Evolutionary conservation across 1,140 invertebrate species (phyloP).

Genomic region (Hirudo medicinalis): DNA sequence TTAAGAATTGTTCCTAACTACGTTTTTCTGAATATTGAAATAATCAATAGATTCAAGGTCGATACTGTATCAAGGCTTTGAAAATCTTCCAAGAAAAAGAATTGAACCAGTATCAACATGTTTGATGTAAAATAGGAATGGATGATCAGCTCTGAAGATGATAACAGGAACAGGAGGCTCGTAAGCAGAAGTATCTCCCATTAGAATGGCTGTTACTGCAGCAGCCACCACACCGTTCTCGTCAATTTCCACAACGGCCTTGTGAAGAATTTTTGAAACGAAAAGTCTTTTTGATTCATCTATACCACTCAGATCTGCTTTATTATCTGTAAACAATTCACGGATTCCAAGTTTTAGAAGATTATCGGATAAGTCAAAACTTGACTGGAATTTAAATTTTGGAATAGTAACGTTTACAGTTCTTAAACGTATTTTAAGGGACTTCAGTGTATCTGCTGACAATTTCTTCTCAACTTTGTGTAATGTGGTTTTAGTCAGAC

Average conservation of each 20-base stretch:
- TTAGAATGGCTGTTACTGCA: slow-evolving; percentile 30
- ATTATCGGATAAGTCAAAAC: slow-evolving; percentile 27
- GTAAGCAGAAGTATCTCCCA: slow-evolving; percentile 16
- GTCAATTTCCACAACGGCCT: no score
- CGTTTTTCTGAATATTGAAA: no score
- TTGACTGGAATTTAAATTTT: slow-evolving; percentile 32
- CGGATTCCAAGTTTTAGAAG: slow-evolving; percentile 35
- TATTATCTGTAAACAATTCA: slow-evolving; percentile 23
- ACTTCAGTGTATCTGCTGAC: slow-evolving; percentile 30
- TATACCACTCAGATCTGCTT: slow-evolving; percentile 30
- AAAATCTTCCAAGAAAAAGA: slow-evolving; percentile 31
- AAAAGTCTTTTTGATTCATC: slow-evolving; percentile 25
- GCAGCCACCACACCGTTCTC: slow-evolving; percentile 23
- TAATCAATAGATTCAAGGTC: no score
- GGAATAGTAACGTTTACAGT: slow-evolving; percentile 31
- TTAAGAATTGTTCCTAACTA: no score
- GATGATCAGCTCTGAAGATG: slow-evolving; percentile 53
- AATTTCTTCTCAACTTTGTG: not conserved
- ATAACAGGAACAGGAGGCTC: slow-evolving; percentile 10
- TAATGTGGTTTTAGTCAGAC: not conserved
- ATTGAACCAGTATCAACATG: slow-evolving; percentile 38
- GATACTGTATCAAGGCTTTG: not conserved
- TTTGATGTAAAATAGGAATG: slow-evolving; percentile 63
- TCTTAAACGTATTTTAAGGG: slow-evolving; percentile 21
- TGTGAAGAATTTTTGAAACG: slow-evolving; percentile 31